Evolutionary conservation across 2,888 invertebrate species (phyloP), one percentile per base, ranked within the genome.

Genomic region (Rhorus exstirpatorius): DNA sequence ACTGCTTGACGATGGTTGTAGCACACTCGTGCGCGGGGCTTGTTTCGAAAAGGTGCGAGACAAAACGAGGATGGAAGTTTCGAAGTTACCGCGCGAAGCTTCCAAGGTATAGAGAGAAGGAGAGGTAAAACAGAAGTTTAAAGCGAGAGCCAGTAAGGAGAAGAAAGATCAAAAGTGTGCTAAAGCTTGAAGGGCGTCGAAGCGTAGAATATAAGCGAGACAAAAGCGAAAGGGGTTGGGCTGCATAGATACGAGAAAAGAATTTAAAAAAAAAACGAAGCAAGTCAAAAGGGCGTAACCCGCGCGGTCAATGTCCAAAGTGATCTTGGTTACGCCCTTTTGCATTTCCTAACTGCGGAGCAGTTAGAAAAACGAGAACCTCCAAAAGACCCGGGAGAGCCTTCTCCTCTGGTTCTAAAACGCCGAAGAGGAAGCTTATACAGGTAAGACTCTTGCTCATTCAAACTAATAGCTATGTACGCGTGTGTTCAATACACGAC

Each of bases 361-460:
- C 58, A 35, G 6, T 10, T n/a, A 21, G 21, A 68, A 41, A 49
- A 65, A 67, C 67, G 46, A 55, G 49, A 67, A 67, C 49, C 46
- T 38, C 53, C 38, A 63, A 46, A 79, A 67, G 68, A 26, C 61
- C 51, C 51, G 1, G n/a, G 14, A 7, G 0, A 19, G 35, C 46
- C 58, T 46, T 53, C n/a, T 44, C 38, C 35, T 46, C 60, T 53
- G 41, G 49, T 41, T 38, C 55, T 67, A 38, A 68, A 55, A 55
- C 46, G 35, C 75, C 53, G n/a, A 70, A 65, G 44, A 68, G 51
- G 41, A 61, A 44, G 55, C 68, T 55, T 31, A 6, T 6, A 70
- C 80, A 75, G 68, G 75, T 80, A 70, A 53, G 63, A 38, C 26
- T 58, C 61, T 61, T 41, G 31, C 44, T n/a, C 55, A 14, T 44